Evolutionary conservation across 2,797 vertebrate genomes (phyloP).

Genomic region (Rhadinocentrus ornatus): DNA sequence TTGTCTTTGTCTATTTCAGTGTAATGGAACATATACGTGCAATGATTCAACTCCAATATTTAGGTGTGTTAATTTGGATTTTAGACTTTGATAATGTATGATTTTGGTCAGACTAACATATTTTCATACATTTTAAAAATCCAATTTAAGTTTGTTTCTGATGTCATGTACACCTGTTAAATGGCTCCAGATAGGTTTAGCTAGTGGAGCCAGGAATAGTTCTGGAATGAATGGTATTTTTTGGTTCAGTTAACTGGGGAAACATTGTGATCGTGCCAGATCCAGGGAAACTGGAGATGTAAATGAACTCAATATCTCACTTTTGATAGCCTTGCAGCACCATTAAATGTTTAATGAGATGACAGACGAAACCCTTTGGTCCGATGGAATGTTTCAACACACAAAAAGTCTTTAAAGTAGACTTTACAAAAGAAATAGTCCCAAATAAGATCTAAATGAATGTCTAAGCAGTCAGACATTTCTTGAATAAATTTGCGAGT

Average conservation of each 20-base stretch:
- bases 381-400: conserved; percentile 63
- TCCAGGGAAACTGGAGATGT: conserved; percentile 64
- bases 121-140: too few species aligned
- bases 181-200: not conserved
- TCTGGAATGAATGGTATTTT: conserved; percentile 40
- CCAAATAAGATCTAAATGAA: not conserved
- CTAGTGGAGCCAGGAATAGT: conserved; percentile 13
- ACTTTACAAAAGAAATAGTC: not conserved
- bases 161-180: too few species aligned
- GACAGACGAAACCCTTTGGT: conserved; percentile 71
- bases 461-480: too few species aligned
- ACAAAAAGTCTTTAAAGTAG: conserved; percentile 27
- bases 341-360: conserved; percentile 75
- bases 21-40: too few species aligned
- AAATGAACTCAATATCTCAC: conserved; percentile 69
- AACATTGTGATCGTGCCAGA: conserved; percentile 26
- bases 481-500: too few species aligned
- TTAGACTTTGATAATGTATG: too few species aligned
- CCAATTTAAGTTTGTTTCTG: too few species aligned
- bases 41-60: too few species aligned
- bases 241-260: conserved; percentile 15
- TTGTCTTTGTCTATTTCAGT: too few species aligned
- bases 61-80: too few species aligned
- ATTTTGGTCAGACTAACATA: too few species aligned
- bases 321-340: conserved; percentile 62